These are phyloP conservation scores for Scartelaos histophorus DNA, from an alignment of 2,113 vertebrate species.

Conservation along the genomic window DNA sequence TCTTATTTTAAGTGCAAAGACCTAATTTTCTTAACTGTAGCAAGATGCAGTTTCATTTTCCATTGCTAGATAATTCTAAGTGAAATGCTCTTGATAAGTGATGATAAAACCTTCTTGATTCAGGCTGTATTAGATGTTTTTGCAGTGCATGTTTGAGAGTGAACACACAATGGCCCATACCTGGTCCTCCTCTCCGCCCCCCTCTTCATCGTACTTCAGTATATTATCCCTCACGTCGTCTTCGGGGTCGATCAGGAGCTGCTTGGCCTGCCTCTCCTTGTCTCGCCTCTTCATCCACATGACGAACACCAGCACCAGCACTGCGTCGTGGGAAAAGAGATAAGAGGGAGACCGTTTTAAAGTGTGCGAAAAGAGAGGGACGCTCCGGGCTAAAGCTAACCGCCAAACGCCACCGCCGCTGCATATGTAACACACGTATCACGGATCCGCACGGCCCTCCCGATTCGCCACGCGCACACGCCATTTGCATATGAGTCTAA, in stretches of 20 bases:
- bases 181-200: constrained; percentile 86
- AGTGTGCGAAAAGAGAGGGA: not conserved
- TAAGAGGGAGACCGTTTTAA: not conserved
- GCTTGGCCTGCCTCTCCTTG: constrained; percentile 95
- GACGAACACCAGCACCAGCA: constrained; percentile 93
- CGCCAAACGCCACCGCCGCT: not conserved
- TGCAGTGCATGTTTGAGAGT: too few relatives aligned
- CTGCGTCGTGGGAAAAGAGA: constrained; percentile 62
- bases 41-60: too few relatives aligned
- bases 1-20: too few relatives aligned
- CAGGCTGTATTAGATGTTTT: too few relatives aligned
- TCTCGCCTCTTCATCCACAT: constrained; percentile 98
- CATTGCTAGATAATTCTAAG: too few relatives aligned
- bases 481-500: not conserved
- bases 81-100: too few relatives aligned
- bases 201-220: constrained; percentile 95
- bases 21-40: too few relatives aligned
- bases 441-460: not conserved
- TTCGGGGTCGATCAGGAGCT: constrained; percentile 95
- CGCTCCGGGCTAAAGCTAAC: constrained; percentile 1
- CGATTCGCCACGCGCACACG: not conserved
- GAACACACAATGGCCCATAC: constrained; percentile 17
- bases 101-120: too few relatives aligned
- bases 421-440: not conserved
- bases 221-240: constrained; percentile 97